Conservation (phyloP, 2,797 vertebrate genomes). For the Vespertilio murinus region DNA sequence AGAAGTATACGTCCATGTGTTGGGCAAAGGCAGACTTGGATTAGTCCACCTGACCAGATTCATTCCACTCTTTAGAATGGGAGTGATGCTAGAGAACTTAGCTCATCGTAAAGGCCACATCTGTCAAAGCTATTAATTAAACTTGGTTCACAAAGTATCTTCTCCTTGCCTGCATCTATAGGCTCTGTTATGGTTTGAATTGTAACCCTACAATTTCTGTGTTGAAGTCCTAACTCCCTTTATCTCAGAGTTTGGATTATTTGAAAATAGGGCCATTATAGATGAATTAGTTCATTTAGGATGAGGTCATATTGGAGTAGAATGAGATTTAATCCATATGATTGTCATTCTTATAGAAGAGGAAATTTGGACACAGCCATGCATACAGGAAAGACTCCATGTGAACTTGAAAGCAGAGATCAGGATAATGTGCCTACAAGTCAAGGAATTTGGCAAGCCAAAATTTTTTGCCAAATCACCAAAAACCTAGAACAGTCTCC, state of each 20-base stretch:
- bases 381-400: fast-evolving
- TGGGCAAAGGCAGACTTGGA: not conserved
- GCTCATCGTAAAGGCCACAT: not conserved
- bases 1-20: not conserved
- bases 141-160: not conserved
- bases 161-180: not conserved
- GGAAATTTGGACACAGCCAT: not conserved
- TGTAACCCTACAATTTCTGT: not conserved
- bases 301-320: not conserved
- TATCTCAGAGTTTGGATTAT: not conserved
- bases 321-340: not conserved
- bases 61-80: not conserved
- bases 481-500: not conserved
- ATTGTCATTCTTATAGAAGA: not conserved
- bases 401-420: not conserved
- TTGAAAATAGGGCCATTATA: not conserved
- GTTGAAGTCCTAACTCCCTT: not conserved
- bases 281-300: not conserved
- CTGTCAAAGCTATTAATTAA: not conserved
- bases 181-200: not conserved
- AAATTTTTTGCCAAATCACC: not conserved
- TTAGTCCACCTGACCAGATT: not conserved
- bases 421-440: not conserved
- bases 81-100: not conserved
- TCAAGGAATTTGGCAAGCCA: not conserved